phyloP scores from a whole-genome alignment of 2,797 vertebrate genomes.

The Gorsachius magnificus region DNA sequence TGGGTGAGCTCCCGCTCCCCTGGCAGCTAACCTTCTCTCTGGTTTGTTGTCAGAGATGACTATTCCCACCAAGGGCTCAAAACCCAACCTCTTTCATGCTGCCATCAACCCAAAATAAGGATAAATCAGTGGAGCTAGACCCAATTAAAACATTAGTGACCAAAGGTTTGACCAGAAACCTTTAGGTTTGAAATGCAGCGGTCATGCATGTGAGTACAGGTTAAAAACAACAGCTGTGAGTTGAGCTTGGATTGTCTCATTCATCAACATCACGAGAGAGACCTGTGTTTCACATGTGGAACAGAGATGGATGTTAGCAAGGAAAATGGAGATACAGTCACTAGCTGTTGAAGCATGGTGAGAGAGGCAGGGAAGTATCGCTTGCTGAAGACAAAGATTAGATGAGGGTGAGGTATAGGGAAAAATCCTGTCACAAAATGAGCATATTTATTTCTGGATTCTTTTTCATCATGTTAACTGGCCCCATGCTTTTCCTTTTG shows the following conservation, averaged over 20 bases:
- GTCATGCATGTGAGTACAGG: too few species aligned
- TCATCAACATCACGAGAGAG: not conserved
- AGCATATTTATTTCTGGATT: not conserved
- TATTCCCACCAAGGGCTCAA: not conserved
- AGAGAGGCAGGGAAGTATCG: not conserved
- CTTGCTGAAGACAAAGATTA: not conserved
- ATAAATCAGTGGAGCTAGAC: not conserved
- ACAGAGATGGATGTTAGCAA: not conserved
- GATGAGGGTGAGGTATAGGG: not conserved
- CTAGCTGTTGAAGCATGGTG: not conserved
- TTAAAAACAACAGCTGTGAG: not conserved
- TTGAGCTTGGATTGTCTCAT: not conserved
- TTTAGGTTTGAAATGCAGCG: not conserved
- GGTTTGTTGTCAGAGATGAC: not conserved
- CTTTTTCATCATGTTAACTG: not conserved
- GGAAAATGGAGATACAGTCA: not conserved
- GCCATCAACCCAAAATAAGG: not conserved
- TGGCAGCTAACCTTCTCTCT: not conserved
- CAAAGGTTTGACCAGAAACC: not conserved
- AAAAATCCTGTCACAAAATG: not conserved
- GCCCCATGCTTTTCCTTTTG: not conserved
- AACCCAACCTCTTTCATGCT: not conserved
- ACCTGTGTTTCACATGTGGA: not conserved
- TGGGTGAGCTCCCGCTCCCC: not conserved
- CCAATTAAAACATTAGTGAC: not conserved